Evolutionary conservation across 1,140 invertebrate genomes (phyloP), one percentile per base, ranked within the genome.

Genomic region (Acromyrmex echinatior): DNA sequence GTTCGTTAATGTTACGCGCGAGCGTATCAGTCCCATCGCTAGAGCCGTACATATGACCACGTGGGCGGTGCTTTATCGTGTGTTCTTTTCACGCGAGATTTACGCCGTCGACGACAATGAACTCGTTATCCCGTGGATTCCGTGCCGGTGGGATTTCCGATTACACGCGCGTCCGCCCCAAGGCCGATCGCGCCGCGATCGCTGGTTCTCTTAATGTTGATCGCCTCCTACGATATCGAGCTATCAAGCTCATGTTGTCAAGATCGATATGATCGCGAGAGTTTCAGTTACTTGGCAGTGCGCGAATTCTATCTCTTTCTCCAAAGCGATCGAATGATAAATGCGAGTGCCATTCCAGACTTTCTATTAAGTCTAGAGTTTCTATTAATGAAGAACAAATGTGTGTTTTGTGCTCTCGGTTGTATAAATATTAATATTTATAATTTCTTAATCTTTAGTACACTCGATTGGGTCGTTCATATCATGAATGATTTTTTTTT

Each of bases 61-160:
- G 85, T 84, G 78, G 79, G 77, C 89, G 74, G 79, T 74, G 25
- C 56, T 84, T 74, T 80, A 86, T 58, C 58, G 63, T n/a, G 16
- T 53, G 66, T 87, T 65, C 56, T 77, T 84, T 78, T 53, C 62
- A 31, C 49, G 58, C 45, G 80, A 90, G 92, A 93, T 92, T 92
- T 92, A 92, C 90, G 76, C 81, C 70, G n/a, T 31, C 65, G 87
- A 87, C 90, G 86, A 92, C 92, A 91, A 92, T 92, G 91, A 92
- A 92, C 91, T 93, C 87, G 90, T 92, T 92, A 92, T 91, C 88
- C 87, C 86, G 62, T 78, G 86, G 70, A 87, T 87, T 84, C 76
- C 39, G 56, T 71, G 76, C 84, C 71, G 35, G 86, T 78, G 73
- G 51, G 56, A 71, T 79, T 79, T 86, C 88, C 79, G 76, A 91